These are phyloP conservation scores for Chaetogeoica ovagalla DNA, from an alignment of 2,888 invertebrate species.

Conservation along the genomic window DNA sequence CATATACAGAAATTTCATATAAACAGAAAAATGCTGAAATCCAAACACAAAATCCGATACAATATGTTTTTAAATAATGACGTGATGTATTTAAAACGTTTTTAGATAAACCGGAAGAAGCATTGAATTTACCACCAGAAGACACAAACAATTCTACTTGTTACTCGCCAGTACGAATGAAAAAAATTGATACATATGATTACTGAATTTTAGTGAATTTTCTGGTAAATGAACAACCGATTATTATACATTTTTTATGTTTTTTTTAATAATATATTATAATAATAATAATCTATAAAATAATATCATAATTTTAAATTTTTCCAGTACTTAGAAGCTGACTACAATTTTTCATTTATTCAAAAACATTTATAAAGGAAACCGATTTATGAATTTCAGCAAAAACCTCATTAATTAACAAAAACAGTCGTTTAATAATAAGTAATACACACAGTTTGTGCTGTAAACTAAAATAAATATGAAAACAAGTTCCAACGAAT, in stretches of 20 bases:
- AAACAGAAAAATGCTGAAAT: no score
- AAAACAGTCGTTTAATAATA: no score
- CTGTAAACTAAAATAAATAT: no score
- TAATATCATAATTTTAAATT: not conserved
- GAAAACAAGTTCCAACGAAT: no score
- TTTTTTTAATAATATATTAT: no score
- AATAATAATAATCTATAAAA: not conserved
- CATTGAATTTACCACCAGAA: constrained; percentile 41
- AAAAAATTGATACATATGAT: constrained; percentile 32
- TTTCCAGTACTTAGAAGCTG: not conserved
- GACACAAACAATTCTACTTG: constrained; percentile 35
- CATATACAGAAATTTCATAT: no score
- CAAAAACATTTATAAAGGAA: not conserved
- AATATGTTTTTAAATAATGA: not conserved
- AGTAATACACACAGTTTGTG: no score
- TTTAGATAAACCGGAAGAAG: constrained; percentile 46
- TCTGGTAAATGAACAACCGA: not conserved
- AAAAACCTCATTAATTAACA: no score
- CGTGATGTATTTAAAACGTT: not conserved
- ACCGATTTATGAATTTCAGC: no score
- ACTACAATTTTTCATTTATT: not conserved
- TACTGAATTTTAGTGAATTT: constrained; percentile 15
- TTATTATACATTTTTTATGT: not conserved
- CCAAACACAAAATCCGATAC: no score
- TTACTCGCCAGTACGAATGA: constrained; percentile 47